Percentiles rank a stretch among this genome's conserved stretches.
These are phyloP conservation scores for Odontamblyopus rebecca DNA, from an alignment of 2,797 vertebrate species.

Conservation along the genomic window DNA sequence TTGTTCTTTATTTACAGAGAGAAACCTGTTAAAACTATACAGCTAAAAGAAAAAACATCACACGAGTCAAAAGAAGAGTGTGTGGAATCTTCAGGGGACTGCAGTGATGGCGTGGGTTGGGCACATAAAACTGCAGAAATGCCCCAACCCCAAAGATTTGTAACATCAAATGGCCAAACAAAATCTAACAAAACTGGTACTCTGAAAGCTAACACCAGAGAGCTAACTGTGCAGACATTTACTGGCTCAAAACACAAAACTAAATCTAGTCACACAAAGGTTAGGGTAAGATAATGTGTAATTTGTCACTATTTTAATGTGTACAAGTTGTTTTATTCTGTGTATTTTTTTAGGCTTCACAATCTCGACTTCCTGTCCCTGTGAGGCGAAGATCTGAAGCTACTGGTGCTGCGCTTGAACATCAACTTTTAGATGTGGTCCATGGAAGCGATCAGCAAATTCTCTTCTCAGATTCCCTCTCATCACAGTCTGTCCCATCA, in stretches of 20 bases:
- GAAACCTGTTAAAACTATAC: conserved; percentile 64
- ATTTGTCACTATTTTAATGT: neutral
- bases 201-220: conserved; percentile 42
- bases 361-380: conserved; percentile 84
- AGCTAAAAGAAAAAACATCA: conserved; percentile 75
- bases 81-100: conserved; percentile 71
- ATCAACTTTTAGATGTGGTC: conserved; percentile 23
- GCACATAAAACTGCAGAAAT: conserved; percentile 72
- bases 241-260: conserved; percentile 36
- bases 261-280: conserved; percentile 46
- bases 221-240: conserved; percentile 40
- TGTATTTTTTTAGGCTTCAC: conserved; percentile 70
- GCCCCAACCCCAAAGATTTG: conserved; percentile 55
- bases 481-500: conserved; percentile 31
- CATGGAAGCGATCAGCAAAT: conserved; percentile 31
- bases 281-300: conserved; percentile 58
- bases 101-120: conserved; percentile 74
- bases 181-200: conserved; percentile 43
- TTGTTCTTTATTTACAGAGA: conserved; percentile 57
- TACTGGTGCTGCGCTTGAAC: conserved; percentile 36
- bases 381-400: conserved; percentile 63
- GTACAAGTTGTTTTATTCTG: neutral
- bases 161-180: conserved; percentile 67
- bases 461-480: conserved; percentile 17
- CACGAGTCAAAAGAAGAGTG: conserved; percentile 73